These are phyloP conservation scores for Stegostoma tigrinum DNA, from an alignment of 2,113 vertebrate genomes.

Conservation along the genomic window DNA sequence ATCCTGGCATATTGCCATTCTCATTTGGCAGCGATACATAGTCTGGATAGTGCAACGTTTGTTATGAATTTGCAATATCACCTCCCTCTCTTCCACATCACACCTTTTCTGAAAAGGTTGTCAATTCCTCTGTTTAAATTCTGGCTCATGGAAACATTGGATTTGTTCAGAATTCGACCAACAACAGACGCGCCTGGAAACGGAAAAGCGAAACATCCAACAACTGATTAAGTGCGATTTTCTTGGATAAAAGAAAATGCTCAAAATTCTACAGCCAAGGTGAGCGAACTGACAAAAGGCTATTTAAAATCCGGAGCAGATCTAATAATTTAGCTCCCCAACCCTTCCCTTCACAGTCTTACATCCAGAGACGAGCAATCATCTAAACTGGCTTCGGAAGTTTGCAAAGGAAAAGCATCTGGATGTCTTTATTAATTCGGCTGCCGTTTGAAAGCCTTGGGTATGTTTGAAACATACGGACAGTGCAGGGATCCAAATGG, in stretches of 20 bases:
- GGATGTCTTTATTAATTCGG: not conserved
- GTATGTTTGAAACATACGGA: no score
- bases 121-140: not conserved
- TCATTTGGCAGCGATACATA: not conserved
- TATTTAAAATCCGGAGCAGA: not conserved
- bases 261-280: not conserved
- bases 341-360: not conserved
- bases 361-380: not conserved
- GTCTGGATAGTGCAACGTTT: not conserved
- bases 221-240: not conserved
- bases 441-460: not conserved
- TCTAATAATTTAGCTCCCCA: not conserved
- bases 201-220: not conserved
- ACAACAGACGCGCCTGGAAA: not conserved
- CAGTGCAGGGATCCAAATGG: not conserved
- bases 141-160: not conserved
- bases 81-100: no score
- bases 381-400: not conserved
- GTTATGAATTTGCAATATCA: not conserved
- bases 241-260: not conserved
- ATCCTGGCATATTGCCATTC: not conserved
- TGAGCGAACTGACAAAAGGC: no score
- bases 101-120: not conserved
- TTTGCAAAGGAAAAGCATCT: not conserved
- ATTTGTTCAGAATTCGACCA: not conserved